Conservation (phyloP, 2,888 invertebrate species). For the Coenonympha arcania region DNA sequence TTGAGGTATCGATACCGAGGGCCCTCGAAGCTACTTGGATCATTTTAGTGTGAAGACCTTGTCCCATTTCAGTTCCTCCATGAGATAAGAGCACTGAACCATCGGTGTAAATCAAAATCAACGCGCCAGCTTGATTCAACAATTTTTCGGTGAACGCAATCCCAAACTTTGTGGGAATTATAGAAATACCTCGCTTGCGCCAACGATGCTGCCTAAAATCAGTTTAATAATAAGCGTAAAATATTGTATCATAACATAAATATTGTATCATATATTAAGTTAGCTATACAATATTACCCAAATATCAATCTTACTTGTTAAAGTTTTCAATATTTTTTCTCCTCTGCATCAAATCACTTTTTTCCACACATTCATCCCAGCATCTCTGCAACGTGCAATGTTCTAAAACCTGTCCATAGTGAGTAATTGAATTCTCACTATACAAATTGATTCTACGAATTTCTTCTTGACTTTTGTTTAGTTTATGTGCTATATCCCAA, state of each 20-base stretch:
- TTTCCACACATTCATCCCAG: constrained; percentile 83
- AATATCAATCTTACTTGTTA: constrained; percentile 76
- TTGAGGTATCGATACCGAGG: constrained; percentile 79
- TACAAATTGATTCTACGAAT: constrained; percentile 85
- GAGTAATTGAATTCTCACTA: constrained; percentile 83
- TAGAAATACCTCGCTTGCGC: constrained; percentile 87
- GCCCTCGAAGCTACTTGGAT: constrained; percentile 88
- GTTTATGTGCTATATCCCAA: constrained; percentile 80
- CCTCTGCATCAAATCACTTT: constrained; percentile 77
- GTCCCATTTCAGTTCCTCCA: constrained; percentile 98
- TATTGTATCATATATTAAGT: neutral
- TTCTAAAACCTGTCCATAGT: constrained; percentile 81
- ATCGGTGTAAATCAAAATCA: constrained; percentile 89
- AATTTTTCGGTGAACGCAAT: constrained; percentile 84
- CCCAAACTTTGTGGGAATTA: constrained; percentile 89
- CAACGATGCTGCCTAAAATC: constrained; percentile 80
- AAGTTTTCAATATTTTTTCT: constrained; percentile 76
- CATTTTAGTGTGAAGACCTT: constrained; percentile 97
- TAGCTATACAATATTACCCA: neutral
- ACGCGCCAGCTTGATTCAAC: constrained; percentile 89
- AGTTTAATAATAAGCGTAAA: constrained; percentile 27
- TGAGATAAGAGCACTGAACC: constrained; percentile 92
- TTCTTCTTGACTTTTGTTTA: constrained; percentile 77
- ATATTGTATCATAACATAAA: neutral
- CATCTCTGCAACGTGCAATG: constrained; percentile 83